Base-by-base conservation (phyloP, 2,113 vertebrate species). In the Hiodon tergisus region DNA sequence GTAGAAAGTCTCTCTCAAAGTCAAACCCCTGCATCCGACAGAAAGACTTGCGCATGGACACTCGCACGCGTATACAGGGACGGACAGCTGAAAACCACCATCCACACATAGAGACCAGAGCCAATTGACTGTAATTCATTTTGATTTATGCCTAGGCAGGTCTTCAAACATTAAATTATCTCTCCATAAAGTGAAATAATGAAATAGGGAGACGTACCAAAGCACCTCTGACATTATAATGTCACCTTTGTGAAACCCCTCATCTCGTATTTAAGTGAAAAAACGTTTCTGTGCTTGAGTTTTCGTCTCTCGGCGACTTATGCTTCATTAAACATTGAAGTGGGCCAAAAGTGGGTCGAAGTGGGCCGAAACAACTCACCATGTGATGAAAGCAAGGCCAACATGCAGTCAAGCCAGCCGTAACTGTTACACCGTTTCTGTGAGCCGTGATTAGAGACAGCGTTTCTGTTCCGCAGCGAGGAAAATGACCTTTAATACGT, bases 151-250 rank as follows among this genome's bases (percentile, higher is more conserved):
- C 71, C 59, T 72, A 14, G 58, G 46, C 57, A 7, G 55, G 13
- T 51, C 70, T 72, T 72, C 58, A 61, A 51, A 51, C 71, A 51
- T n/a, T 62, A 51, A 11, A 74, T 74, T 74, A 66, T 67, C 6
- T 17, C 63, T 47, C 13, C 51, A 47, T 55, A 63, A 53, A 13
- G 62, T 46, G 55, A 14, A 47, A 57, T 57, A 57, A 74, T 74
- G 55, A 53, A 74, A 61, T 66, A 61, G 47, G 72, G 72, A 55
- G 62, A 58, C 66, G 54, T 53, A 66, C 62, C 51, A 67, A 52
- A 31, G 72, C 16, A 16, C 50, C 55, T 74, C 62, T 52, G n/a
- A 50, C 57, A 62, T 17, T 14, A 51, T 11, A 72, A 17, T 16
- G 71, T 62, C 14, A 51, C 16, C 16, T n/a, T 8, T 13, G 9